phyloP scores from a whole-genome alignment of 37 sponge, comb jelly and placozoan genomes.

The Halisarca cf. caerulea region DNA sequence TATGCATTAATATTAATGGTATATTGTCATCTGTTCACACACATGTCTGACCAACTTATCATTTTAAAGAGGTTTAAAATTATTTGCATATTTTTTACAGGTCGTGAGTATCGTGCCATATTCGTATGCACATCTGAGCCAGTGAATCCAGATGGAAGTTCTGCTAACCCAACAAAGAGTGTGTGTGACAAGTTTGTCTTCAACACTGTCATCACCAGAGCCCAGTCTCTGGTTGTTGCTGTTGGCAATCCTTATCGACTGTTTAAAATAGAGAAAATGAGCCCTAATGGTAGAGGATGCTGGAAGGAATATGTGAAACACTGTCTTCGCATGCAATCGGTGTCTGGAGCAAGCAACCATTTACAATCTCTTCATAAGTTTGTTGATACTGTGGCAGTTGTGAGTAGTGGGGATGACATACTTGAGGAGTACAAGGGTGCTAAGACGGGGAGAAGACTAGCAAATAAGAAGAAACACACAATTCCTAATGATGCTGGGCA shows the following conservation, averaged over 20 bases:
- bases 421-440: too few relatives aligned
- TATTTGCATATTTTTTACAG: too few relatives aligned
- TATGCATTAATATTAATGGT: too few relatives aligned
- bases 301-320: conserved; percentile 13
- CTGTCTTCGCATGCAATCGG: neutral
- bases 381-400: too few relatives aligned
- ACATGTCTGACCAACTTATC: too few relatives aligned
- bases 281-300: conserved; percentile 11
- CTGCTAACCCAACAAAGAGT: conserved; percentile 48
- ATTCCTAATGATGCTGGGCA: too few relatives aligned
- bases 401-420: too few relatives aligned
- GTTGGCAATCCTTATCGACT: conserved; percentile 60
- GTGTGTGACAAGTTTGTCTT: conserved; percentile 44
- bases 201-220: conserved; percentile 62
- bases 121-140: conserved; percentile 35
- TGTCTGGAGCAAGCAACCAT: neutral
- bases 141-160: neutral
- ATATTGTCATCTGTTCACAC: too few relatives aligned
- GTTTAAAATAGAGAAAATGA: conserved; percentile 16
- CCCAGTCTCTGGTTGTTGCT: conserved; percentile 53
- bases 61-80: too few relatives aligned
- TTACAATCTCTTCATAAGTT: too few relatives aligned
- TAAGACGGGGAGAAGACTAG: too few relatives aligned
- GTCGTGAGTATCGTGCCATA: conserved; percentile 24
- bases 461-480: too few relatives aligned